Evolutionary conservation across 2,888 invertebrate genomes (phyloP).

Genomic region (Laothoe populi): DNA sequence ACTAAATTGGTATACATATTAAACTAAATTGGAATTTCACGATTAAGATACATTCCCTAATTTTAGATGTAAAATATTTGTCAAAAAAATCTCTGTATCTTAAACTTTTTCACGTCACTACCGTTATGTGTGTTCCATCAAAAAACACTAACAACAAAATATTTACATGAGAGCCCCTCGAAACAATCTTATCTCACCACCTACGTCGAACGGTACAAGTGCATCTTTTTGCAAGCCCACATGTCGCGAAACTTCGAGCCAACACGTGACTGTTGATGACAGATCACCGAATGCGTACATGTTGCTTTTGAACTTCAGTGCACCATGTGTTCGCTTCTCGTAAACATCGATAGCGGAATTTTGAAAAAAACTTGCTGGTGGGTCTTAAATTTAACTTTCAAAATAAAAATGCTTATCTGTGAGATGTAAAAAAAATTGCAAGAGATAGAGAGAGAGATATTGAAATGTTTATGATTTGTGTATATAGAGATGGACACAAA

Average conservation of each 20-base stretch:
- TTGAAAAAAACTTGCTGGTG: constrained; percentile 8
- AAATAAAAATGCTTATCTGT: neutral
- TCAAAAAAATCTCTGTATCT: no score
- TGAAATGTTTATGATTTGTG: no score
- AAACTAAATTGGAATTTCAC: no score
- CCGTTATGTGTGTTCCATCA: constrained; percentile 23
- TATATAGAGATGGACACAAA: no score
- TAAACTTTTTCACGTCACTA: neutral
- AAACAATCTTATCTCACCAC: constrained; percentile 31
- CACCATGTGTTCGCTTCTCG: constrained; percentile 28
- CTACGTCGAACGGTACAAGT: constrained; percentile 31
- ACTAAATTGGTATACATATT: no score
- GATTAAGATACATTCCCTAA: no score
- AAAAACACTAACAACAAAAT: constrained; percentile 12
- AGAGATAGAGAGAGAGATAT: no score
- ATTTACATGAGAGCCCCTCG: constrained; percentile 21
- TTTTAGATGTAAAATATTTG: no score
- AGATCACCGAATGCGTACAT: constrained; percentile 45
- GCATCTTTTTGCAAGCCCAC: constrained; percentile 31
- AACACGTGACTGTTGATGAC: constrained; percentile 53
- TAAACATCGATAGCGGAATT: constrained; percentile 15
- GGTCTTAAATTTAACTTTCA: neutral
- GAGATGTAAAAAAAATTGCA: neutral
- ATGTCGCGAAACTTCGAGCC: constrained; percentile 35
- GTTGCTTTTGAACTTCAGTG: constrained; percentile 26